Conservation (phyloP, 2,113 vertebrate genomes). For the Onychostoma macrolepis region DNA sequence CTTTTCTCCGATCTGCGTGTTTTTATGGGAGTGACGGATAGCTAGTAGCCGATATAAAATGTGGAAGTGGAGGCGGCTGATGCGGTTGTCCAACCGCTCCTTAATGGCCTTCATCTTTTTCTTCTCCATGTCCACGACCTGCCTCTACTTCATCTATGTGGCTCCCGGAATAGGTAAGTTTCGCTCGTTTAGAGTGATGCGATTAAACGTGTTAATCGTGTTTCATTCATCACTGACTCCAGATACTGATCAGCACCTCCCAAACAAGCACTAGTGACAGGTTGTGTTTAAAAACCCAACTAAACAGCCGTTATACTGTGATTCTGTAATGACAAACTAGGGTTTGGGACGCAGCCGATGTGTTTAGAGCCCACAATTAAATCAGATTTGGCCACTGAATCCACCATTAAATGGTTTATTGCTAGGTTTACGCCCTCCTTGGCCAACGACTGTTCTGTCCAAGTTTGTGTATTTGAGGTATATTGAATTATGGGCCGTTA, state of each 20-base stretch:
- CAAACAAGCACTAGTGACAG: neutral
- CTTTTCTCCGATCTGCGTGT: slow-evolving; percentile 55
- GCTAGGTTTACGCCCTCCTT: neutral
- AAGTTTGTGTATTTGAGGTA: neutral
- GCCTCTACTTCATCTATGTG: slow-evolving; percentile 96
- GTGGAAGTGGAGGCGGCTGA: slow-evolving; percentile 82
- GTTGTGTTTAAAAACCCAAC: neutral
- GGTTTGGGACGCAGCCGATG: neutral
- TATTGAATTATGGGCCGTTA: neutral
- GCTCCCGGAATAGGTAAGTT: slow-evolving; percentile 92
- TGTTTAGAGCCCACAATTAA: neutral
- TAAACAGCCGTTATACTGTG: neutral
- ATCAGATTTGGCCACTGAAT: neutral
- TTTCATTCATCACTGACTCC: slow-evolving; percentile 14
- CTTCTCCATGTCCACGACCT: slow-evolving; percentile 93
- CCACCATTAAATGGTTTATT: neutral
- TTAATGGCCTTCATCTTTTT: slow-evolving; percentile 94
- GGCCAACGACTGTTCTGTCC: neutral
- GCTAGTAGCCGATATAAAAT: slow-evolving; percentile 74
- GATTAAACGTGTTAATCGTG: neutral
- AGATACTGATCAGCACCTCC: neutral
- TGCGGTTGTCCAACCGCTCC: slow-evolving; percentile 92
- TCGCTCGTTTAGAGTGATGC: neutral
- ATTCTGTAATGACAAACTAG: neutral
- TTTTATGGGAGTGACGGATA: slow-evolving; percentile 73